A percentile compares a stretch with the other conserved stretches of the same genome.
These are phyloP conservation scores for Drosophila eugracilis DNA, from an alignment of 1,140 invertebrate species.

Conservation along the genomic window DNA sequence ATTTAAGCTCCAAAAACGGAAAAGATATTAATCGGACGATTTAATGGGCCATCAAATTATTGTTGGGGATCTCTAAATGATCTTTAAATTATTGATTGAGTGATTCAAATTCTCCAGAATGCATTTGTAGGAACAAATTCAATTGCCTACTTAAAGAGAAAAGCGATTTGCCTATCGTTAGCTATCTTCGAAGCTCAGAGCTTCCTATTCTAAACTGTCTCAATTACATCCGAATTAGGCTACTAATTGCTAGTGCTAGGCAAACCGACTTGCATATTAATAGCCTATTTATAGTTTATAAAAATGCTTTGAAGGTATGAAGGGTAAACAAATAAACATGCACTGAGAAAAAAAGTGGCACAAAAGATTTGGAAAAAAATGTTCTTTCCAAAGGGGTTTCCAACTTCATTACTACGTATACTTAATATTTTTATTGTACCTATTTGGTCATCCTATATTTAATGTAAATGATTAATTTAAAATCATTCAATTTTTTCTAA, in stretches of 20 bases:
- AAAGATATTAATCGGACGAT: slow-evolving; percentile 38
- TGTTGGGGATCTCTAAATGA: not conserved
- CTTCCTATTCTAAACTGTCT: not conserved
- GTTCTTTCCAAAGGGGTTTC: not conserved
- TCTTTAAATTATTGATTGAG: too few relatives aligned
- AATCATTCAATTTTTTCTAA: too few relatives aligned
- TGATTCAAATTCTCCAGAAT: too few relatives aligned
- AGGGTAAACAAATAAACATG: slow-evolving; percentile 2
- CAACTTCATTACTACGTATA: too few relatives aligned
- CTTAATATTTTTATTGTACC: too few relatives aligned
- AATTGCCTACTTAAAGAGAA: too few relatives aligned
- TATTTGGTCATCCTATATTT: too few relatives aligned
- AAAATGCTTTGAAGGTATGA: not conserved
- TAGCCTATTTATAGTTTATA: slow-evolving; percentile 11
- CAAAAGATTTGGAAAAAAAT: not conserved
- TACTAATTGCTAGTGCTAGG: slow-evolving; percentile 13
- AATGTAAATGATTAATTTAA: too few relatives aligned
- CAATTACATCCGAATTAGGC: slow-evolving; percentile 13
- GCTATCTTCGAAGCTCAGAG: not conserved
- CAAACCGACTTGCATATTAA: slow-evolving; percentile 17
- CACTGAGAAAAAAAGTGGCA: not conserved
- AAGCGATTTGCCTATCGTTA: too few relatives aligned
- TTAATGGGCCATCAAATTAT: slow-evolving; percentile 20
- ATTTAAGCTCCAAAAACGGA: slow-evolving; percentile 28
- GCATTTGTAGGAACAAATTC: too few relatives aligned